Conservation (phyloP, 2,888 invertebrate genomes). For the Platycheirus rosarum region DNA sequence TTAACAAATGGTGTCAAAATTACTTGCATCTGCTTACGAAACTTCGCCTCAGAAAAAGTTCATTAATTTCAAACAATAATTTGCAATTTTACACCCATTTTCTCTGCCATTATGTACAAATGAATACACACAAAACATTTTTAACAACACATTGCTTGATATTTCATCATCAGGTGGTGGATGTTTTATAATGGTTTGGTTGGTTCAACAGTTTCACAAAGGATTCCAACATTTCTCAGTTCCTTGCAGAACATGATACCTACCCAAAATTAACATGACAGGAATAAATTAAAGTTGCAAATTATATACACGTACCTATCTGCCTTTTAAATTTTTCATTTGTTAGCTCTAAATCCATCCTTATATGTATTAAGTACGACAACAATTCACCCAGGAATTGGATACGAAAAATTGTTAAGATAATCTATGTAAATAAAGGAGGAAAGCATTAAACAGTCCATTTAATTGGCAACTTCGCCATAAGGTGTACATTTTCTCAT, state of each 20-base stretch:
- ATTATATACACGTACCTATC: conserved; percentile 33
- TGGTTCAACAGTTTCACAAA: background rate
- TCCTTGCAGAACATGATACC: conserved; percentile 18
- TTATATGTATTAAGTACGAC: conserved; percentile 4
- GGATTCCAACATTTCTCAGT: conserved; percentile 27
- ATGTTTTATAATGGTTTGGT: background rate
- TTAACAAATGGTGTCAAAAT: background rate
- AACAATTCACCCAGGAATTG: conserved; percentile 43
- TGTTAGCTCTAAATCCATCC: no score
- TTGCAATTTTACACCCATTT: conserved; percentile 1
- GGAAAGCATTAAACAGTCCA: background rate
- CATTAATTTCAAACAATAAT: conserved; percentile 5
- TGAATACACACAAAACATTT: no score
- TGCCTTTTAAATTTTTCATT: no score
- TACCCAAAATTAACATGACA: conserved; percentile 36
- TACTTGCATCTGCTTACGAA: background rate
- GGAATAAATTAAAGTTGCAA: conserved; percentile 43
- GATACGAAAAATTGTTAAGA: conserved; percentile 28
- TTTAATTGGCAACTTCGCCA: background rate
- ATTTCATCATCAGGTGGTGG: conserved; percentile 28
- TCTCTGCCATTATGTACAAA: conserved; percentile 1
- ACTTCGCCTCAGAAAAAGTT: conserved; percentile 12
- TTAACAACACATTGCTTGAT: conserved; percentile 20
- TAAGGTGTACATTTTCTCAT: background rate
- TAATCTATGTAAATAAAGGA: conserved; percentile 16